Evolutionary conservation across 2,113 vertebrate genomes (phyloP), one percentile per base, ranked within the genome.

Genomic region (Pseudopipra pipra): DNA sequence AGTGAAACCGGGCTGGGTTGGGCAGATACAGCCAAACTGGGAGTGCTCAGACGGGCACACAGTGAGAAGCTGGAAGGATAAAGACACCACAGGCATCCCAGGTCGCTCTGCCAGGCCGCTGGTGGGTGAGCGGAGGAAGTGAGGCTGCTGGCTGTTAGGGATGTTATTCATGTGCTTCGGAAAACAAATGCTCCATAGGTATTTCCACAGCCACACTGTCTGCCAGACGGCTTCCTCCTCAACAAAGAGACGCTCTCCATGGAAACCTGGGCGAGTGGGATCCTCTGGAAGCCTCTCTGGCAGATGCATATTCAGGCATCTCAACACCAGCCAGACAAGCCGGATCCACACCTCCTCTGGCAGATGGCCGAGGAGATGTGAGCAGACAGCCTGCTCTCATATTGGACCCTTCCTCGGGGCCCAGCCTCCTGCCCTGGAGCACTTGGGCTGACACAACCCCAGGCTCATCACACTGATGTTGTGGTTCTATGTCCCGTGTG

Each of bases 211-310:
- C 83, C 12, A 35, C 76, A 11, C 85, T 93, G 95, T 58, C 92
- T 96, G 95, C 92, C 95, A 96, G 94, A 87, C 84, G 2, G 89
- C 89, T 95, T 86, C 91, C 89, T 95, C 89, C 91, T 88, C 89
- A 85, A 74, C 90, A 87, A 85, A 93, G 58, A 94, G 93, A 93
- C 4, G 2, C 86, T 96, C 96, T 97, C 95, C 96, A 97, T 97
- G 96, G 95, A 97, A 97, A 97, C 96, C 95, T 75, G 94, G 91
- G 91, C 30, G 17, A 86, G 94, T 62, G 33, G 93, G 91, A 96
- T 95, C 89, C 93, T 95, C 89, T 93, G 91, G 83, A 96, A 95
- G 94, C 76, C 93, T 95, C 80, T 83, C 86, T 93, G 5, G 2
- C 89, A 93, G 91, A 92, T 91, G 83, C 86, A 92, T 27, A 90